phyloP scores from a whole-genome alignment of 2,113 vertebrate genomes.

The Puntigrus tetrazona region DNA sequence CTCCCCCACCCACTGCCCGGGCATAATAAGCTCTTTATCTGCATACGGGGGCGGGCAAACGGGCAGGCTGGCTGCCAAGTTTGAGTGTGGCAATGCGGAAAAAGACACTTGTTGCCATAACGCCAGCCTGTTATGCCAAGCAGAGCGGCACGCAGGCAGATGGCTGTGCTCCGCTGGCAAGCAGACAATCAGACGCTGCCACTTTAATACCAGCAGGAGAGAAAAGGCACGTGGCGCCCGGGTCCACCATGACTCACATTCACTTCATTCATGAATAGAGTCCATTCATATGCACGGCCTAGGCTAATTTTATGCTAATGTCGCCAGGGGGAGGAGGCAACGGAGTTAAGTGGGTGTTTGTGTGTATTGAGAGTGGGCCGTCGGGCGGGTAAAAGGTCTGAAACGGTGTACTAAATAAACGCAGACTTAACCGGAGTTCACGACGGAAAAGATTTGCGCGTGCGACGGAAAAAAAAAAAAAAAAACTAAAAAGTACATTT shows the following conservation, averaged over 20 bases:
- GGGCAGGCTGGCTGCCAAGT: constrained; percentile 77
- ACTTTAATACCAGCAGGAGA: constrained; percentile 58
- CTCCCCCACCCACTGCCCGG: constrained; percentile 67
- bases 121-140: constrained; percentile 72
- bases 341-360: constrained; percentile 41
- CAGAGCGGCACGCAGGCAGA: constrained; percentile 56
- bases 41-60: constrained; percentile 71
- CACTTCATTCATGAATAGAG: constrained; percentile 69
- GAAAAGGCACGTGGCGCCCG: constrained; percentile 60
- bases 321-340: constrained; percentile 53
- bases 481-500: no score
- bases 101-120: constrained; percentile 80
- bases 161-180: constrained; percentile 58
- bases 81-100: constrained; percentile 72
- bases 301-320: constrained; percentile 76
- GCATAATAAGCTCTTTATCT: constrained; percentile 79
- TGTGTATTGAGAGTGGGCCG: constrained; percentile 32
- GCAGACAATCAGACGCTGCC: constrained; percentile 63
- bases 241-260: constrained; percentile 52
- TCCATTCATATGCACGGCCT: constrained; percentile 71
- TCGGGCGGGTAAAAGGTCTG: constrained; percentile 36
- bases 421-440: constrained; percentile 24
- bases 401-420: constrained; percentile 35
- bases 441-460: constrained; percentile 3
- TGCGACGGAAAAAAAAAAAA: background rate